Conservation (phyloP, 2,797 vertebrate species). For the Petrocephalus sullivani region DNA sequence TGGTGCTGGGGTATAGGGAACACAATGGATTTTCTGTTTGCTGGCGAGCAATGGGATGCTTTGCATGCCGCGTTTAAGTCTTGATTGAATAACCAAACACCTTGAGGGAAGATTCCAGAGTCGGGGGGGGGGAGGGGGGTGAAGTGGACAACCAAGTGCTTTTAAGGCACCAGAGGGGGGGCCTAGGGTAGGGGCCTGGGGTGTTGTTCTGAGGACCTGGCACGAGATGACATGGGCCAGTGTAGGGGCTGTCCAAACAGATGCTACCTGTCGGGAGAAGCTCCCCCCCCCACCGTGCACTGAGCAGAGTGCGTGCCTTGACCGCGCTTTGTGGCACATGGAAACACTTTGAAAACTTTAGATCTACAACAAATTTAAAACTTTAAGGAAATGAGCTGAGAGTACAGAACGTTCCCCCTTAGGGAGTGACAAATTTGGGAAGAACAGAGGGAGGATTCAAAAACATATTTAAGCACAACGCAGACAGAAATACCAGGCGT, state of each 20-base stretch:
- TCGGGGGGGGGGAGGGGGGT: not conserved
- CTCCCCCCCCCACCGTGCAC: not conserved
- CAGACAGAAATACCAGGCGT: not conserved
- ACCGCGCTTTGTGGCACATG: not conserved
- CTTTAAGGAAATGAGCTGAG: not conserved
- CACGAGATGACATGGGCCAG: not conserved
- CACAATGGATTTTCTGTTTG: constrained; percentile 12
- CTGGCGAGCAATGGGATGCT: not conserved
- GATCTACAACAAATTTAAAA: not conserved
- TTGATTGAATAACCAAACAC: not conserved
- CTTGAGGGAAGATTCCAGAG: not conserved
- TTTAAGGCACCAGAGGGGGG: not conserved
- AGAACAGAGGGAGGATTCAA: not conserved
- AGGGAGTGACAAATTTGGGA: not conserved
- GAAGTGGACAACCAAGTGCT: not conserved
- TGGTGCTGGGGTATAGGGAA: not conserved
- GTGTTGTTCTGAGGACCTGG: not conserved
- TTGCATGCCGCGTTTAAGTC: not conserved
- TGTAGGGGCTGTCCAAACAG: not conserved
- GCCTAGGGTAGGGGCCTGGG: not conserved
- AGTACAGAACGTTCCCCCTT: not conserved
- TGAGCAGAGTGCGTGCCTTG: not conserved
- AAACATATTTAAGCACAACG: not conserved
- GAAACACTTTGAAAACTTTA: not conserved
- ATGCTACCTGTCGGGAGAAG: constrained; percentile 4